Evolutionary conservation across 2,113 vertebrate genomes (phyloP).

Genomic region (Crotophaga sulcirostris): DNA sequence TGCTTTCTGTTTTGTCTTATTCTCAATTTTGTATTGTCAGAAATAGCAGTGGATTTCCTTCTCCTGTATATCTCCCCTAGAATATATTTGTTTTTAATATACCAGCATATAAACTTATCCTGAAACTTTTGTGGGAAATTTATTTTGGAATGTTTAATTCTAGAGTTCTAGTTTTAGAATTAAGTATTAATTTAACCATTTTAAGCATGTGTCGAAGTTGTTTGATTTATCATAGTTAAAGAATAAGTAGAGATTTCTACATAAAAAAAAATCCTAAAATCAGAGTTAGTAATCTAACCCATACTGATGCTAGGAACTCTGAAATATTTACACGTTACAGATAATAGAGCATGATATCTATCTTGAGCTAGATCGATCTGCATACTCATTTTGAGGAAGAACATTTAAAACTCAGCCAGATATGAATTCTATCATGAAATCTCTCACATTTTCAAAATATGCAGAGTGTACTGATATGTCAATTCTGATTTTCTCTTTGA

Average conservation of each 20-base stretch:
- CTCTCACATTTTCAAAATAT: not conserved
- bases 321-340: not conserved
- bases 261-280: not conserved
- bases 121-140: not conserved
- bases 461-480: not conserved
- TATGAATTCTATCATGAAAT: not conserved
- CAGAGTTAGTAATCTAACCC: not conserved
- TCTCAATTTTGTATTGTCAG: not conserved
- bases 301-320: not conserved
- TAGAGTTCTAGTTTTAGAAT: not conserved
- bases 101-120: not conserved
- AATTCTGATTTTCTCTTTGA: not conserved
- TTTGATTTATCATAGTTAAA: not conserved
- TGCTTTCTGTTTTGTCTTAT: not conserved
- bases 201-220: not conserved
- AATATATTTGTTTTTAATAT: not conserved
- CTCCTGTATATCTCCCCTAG: not conserved
- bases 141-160: not conserved
- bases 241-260: not conserved
- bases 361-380: not conserved
- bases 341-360: not conserved
- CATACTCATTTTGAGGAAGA: not conserved
- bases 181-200: not conserved
- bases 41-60: not conserved
- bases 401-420: not conserved